phyloP scores from a whole-genome alignment of 2,113 vertebrate genomes.

The Gallinago media region DNA sequence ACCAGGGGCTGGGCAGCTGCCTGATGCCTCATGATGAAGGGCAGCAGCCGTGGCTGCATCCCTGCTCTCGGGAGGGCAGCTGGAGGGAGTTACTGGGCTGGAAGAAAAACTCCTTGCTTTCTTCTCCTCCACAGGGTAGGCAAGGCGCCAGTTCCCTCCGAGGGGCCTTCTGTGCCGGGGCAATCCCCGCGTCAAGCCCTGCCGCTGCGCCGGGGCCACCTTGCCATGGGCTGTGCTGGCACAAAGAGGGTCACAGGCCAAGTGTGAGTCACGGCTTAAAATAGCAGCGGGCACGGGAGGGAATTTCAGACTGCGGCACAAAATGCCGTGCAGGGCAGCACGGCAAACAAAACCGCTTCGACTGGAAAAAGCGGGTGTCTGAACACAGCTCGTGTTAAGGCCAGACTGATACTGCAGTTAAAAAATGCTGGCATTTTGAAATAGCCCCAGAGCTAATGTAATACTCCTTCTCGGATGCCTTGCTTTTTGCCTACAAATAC shows the following conservation, averaged over 20 bases:
- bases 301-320: not conserved
- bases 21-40: not conserved
- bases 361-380: not conserved
- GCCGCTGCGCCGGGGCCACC: not conserved
- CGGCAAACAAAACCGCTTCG: not conserved
- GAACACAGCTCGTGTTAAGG: not conserved
- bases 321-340: not conserved
- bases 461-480: not conserved
- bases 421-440: not conserved
- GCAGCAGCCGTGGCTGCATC: not conserved
- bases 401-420: not conserved
- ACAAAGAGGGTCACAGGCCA: constrained; percentile 22
- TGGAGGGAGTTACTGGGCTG: not conserved
- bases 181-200: not conserved
- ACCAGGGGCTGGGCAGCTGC: not conserved
- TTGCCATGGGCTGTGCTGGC: not conserved
- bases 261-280: constrained; percentile 5
- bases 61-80: not conserved
- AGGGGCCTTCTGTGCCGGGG: not conserved
- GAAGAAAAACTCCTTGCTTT: not conserved
- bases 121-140: not conserved
- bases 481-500: not conserved
- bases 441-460: not conserved
- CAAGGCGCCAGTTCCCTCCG: not conserved
- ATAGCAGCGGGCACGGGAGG: not conserved